phyloP scores from a whole-genome alignment of 2,113 vertebrate genomes.

The Anoura caudifer region DNA sequence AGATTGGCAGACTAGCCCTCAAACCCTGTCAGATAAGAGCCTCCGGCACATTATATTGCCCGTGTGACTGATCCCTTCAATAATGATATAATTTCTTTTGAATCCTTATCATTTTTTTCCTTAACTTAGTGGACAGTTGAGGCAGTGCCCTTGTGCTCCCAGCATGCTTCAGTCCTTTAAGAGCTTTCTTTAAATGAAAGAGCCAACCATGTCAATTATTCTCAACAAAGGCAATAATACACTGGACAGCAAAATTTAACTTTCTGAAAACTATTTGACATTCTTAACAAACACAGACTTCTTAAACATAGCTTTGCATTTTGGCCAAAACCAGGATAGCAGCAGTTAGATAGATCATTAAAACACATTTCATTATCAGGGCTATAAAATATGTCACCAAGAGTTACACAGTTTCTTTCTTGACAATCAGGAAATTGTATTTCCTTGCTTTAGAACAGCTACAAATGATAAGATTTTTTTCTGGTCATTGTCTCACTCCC shows the following conservation, averaged over 20 bases:
- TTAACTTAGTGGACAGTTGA: not conserved
- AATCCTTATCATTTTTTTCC: not conserved
- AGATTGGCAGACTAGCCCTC: not conserved
- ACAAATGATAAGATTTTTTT: slow-evolving; percentile 28
- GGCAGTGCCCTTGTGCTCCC: not conserved
- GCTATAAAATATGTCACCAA: slow-evolving; percentile 21
- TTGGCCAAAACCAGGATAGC: not conserved
- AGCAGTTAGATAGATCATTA: not conserved
- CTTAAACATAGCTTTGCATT: not conserved
- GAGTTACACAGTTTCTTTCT: slow-evolving; percentile 36
- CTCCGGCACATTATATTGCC: not conserved
- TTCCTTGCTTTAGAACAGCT: slow-evolving; percentile 55
- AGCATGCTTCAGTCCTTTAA: not conserved
- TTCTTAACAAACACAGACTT: not conserved
- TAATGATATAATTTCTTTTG: not conserved
- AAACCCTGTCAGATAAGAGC: fast-evolving
- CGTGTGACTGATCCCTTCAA: not conserved
- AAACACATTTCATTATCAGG: slow-evolving; percentile 23
- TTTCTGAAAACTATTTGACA: not conserved
- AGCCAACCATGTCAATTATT: not conserved
- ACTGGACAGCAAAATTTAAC: not conserved
- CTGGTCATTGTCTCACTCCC: not conserved
- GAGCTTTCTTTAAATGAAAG: not conserved
- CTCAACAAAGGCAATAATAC: not conserved
- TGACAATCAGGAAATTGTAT: slow-evolving; percentile 37